Percentiles rank a stretch among this genome's conserved stretches.
Conservation (phyloP, 2,888 invertebrate species). For the Tachina grossa region DNA sequence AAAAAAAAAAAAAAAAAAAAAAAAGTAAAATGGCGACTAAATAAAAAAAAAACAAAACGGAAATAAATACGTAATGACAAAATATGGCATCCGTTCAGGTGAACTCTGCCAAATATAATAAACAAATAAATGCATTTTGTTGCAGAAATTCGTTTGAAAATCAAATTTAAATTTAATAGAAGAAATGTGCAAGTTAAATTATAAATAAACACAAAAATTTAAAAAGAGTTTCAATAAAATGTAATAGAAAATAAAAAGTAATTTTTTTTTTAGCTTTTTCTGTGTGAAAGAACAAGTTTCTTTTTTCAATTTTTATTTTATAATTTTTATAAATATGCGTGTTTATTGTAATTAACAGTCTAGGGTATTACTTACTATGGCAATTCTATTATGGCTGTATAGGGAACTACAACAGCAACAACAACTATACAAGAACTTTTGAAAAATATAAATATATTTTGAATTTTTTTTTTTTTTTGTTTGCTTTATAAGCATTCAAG, state of each 20-base stretch:
- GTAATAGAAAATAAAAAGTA: not conserved
- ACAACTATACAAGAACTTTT: not conserved
- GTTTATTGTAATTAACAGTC: slow-evolving; percentile 66
- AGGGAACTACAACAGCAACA: slow-evolving; percentile 19
- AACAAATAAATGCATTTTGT: slow-evolving; percentile 49
- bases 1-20: slow-evolving; percentile 6
- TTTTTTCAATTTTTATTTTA: not conserved
- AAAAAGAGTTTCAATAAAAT: slow-evolving; percentile 5
- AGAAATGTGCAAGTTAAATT: slow-evolving; percentile 3
- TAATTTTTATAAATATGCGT: slow-evolving; percentile 28
- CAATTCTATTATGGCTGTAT: slow-evolving; percentile 50
- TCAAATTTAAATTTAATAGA: slow-evolving; percentile 15
- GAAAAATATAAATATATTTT: not conserved
- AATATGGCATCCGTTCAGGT: slow-evolving; percentile 69
- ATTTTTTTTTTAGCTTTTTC: not conserved
- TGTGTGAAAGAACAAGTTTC: not conserved
- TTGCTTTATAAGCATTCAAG: slow-evolving; percentile 48
- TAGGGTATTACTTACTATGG: slow-evolving; percentile 54
- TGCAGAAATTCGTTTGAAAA: slow-evolving; percentile 8
- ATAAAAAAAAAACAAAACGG: slow-evolving; percentile 35
- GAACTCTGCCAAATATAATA: slow-evolving; percentile 63
- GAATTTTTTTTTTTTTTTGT: slow-evolving; percentile 17
- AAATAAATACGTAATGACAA: slow-evolving; percentile 71
- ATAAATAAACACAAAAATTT: not conserved
- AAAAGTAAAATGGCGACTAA: slow-evolving; percentile 6